Percentiles rank a stretch among this genome's conserved stretches.
Conservation (phyloP, 2,797 vertebrate species). For the Periophthalmus magnuspinnatus region DNA sequence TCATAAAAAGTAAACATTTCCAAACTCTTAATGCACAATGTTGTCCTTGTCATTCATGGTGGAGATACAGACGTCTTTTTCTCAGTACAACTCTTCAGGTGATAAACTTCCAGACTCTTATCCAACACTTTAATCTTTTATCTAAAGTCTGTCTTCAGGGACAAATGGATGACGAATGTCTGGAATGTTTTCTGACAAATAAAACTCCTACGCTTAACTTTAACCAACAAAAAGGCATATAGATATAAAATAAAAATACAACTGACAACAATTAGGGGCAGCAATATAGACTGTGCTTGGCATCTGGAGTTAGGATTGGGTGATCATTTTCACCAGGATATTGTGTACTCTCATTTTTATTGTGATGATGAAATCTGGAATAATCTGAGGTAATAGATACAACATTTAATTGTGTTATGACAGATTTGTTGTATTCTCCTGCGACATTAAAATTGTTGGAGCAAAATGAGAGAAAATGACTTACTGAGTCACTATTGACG, state of each 20-base stretch:
- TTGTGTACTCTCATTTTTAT: too few relatives aligned
- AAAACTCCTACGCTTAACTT: not conserved
- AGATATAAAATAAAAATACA: not conserved
- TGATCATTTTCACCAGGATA: too few relatives aligned
- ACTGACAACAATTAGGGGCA: too few relatives aligned
- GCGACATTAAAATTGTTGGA: not conserved
- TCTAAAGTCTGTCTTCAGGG: not conserved
- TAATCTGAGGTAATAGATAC: not conserved
- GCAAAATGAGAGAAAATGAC: not conserved
- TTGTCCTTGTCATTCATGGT: not conserved
- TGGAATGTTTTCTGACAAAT: not conserved
- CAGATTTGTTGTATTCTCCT: not conserved
- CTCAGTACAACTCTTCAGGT: not conserved
- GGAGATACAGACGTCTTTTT: not conserved
- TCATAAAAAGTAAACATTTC: constrained; percentile 7
- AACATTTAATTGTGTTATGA: not conserved
- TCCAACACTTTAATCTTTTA: not conserved
- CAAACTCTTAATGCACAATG: not conserved
- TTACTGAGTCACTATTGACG: not conserved
- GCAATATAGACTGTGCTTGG: too few relatives aligned
- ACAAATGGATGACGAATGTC: not conserved
- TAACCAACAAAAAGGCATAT: not conserved
- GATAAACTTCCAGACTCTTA: too few relatives aligned
- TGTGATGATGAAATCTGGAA: too few relatives aligned
- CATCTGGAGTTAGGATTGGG: too few relatives aligned